phyloP scores from a whole-genome alignment of 2,888 invertebrate species.

The Parapristionchus giblindavisi region DNA sequence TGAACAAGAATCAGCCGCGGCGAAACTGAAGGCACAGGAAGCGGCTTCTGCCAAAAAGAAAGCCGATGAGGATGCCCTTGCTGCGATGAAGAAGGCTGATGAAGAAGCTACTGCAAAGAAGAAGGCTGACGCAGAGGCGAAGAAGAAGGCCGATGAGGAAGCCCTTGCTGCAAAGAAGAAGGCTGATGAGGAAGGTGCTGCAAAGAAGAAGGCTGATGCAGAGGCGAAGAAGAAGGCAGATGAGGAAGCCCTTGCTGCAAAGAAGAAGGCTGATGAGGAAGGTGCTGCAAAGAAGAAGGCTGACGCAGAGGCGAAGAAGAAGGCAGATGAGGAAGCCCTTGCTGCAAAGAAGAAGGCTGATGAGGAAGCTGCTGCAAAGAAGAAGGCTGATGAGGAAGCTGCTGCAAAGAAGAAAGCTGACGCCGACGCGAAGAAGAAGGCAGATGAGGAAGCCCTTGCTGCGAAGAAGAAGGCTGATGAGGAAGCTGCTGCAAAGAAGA shows the following conservation, averaged over 20 bases:
- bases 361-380: slow-evolving; percentile 23
- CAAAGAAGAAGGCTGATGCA: slow-evolving; percentile 29
- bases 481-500: neutral
- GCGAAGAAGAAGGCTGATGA: neutral
- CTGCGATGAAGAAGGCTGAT: slow-evolving; percentile 43
- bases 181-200: slow-evolving; percentile 27
- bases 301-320: slow-evolving; percentile 33
- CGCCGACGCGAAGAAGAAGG: slow-evolving; percentile 45
- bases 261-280: slow-evolving; percentile 23
- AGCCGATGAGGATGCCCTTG: slow-evolving; percentile 5
- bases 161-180: neutral
- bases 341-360: slow-evolving; percentile 3
- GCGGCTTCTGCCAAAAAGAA: slow-evolving; percentile 35
- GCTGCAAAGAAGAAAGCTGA: slow-evolving; percentile 21
- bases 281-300: neutral
- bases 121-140: slow-evolving; percentile 31
- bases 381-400: slow-evolving; percentile 38
- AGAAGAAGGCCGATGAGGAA: slow-evolving; percentile 24
- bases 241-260: slow-evolving; percentile 25
- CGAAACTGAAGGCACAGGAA: neutral
- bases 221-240: slow-evolving; percentile 30
- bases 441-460: neutral
- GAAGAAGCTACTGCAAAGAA: slow-evolving; percentile 34
- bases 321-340: slow-evolving; percentile 22
- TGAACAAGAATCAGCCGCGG: slow-evolving; percentile 12